Base-by-base conservation (phyloP, 2,113 vertebrate genomes). In the Morphnarchus princeps region DNA sequence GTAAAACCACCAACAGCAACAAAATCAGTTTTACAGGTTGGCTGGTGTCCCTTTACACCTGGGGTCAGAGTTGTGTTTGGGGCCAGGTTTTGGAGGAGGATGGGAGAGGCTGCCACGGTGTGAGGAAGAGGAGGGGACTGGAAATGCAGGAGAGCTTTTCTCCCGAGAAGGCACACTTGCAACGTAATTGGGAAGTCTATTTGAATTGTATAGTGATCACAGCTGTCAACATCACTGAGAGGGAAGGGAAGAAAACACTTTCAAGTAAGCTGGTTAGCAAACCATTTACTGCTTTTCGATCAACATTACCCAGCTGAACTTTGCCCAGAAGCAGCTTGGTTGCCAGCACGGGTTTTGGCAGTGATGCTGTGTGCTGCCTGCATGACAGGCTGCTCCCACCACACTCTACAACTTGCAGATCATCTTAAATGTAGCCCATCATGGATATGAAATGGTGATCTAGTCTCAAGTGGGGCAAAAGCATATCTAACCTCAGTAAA, bases 321-420 rank as follows among this genome's bases (percentile, higher is more conserved):
- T 58, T 16, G n/a, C 50, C 43, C 2, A 3, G 59, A 5, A 55
- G 50, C 31, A 17, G 3, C 36, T 34, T 28, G 67, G 36, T 47
- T 65, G 45, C 61, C 72, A 77, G 34, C 7, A 1, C 0, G 0
- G 55, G 6, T 20, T 73, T 45, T 66, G 70, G 55, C 34, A 17
- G n/a, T 3, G 34, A 6, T 42, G 40, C 66, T 31, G 83, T 1
- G 8, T n/a, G 69, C 49, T 57, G 25, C 47, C n/a, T 11, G 20
- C 6, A 16, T 2, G 1, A 5, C n/a, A 1, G 0, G 45, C 47
- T 50, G 70, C 52, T 58, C 20, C 73, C 61, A 13, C 26, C 54
- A 7, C 2, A 0, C 40, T 45, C 8, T 1, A 1, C 34, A 18
- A 0, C 72, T 42, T n/a, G 47, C n/a, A 42, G 34, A 9, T 79